phyloP scores from a whole-genome alignment of 2,888 invertebrate species.

The Xanthostigma xanthostigma region DNA sequence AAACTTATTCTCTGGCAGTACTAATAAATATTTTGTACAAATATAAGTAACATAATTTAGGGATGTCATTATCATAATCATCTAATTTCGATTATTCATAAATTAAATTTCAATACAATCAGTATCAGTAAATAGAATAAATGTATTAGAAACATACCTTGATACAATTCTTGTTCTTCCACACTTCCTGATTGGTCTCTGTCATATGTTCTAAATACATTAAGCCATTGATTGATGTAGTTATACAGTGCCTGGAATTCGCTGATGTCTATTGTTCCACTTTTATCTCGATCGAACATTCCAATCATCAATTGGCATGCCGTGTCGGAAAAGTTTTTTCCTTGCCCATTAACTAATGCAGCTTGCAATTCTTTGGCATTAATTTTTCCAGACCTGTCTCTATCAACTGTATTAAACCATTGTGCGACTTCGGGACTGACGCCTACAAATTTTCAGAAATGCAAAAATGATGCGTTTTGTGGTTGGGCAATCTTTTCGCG shows the following conservation, averaged over 20 bases:
- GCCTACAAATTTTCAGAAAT: constrained; percentile 17
- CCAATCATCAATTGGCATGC: constrained; percentile 81
- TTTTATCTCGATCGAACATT: constrained; percentile 77
- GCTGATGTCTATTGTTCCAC: constrained; percentile 67
- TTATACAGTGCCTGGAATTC: constrained; percentile 78
- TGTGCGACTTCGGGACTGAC: constrained; percentile 60
- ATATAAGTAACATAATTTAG: no score
- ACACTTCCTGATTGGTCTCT: constrained; percentile 73
- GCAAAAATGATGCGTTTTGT: neutral
- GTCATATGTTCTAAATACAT: constrained; percentile 73
- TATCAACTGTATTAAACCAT: constrained; percentile 75
- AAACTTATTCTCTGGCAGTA: no score
- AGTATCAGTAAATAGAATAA: neutral
- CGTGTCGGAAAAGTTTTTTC: constrained; percentile 64
- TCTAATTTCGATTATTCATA: no score
- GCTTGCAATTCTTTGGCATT: constrained; percentile 58
- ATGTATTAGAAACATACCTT: constrained; percentile 35
- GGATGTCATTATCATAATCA: no score
- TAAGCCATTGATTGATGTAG: constrained; percentile 80
- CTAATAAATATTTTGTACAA: no score
- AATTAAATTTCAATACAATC: no score
- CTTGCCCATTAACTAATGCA: constrained; percentile 75
- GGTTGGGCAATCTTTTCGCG: no score
- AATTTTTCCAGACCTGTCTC: constrained; percentile 71
- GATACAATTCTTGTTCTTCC: constrained; percentile 60